These are phyloP conservation scores for Lucilia sericata DNA, from an alignment of 1,140 invertebrate species.

Conservation along the genomic window DNA sequence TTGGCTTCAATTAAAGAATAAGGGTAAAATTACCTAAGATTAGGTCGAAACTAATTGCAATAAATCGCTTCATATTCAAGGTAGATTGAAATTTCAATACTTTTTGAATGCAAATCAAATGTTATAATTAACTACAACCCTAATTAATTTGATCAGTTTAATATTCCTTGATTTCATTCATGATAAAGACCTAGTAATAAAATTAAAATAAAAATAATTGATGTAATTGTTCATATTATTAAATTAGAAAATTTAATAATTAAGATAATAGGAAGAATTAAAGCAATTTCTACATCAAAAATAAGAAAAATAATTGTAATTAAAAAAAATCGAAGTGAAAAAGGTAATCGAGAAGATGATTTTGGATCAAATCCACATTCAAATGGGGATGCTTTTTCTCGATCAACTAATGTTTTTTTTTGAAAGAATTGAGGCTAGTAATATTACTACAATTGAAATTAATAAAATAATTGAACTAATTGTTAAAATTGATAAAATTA, in stretches of 20 bases:
- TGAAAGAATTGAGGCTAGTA: no score
- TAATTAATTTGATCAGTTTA: conserved; percentile 71
- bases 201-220: conserved; percentile 71
- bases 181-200: conserved; percentile 71
- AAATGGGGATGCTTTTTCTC: conserved; percentile 67
- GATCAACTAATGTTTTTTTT: no score
- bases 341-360: conserved; percentile 70
- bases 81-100: conserved; percentile 70
- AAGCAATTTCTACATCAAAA: conserved; percentile 22
- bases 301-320: conserved; percentile 74
- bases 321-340: conserved; percentile 74
- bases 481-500: no score
- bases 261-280: conserved; percentile 69
- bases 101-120: conserved; percentile 75
- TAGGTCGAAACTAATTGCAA: conserved; percentile 73
- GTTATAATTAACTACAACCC: conserved; percentile 74
- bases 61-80: conserved; percentile 72
- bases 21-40: conserved; percentile 69
- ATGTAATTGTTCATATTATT: conserved; percentile 65
- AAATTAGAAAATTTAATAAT: conserved; percentile 57
- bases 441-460: no score
- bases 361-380: conserved; percentile 76
- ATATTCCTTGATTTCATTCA: conserved; percentile 74
- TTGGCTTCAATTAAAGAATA: conserved; percentile 72
- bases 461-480: no score